phyloP scores from a whole-genome alignment of 2,888 invertebrate genomes.

The Cotesia congregata region DNA sequence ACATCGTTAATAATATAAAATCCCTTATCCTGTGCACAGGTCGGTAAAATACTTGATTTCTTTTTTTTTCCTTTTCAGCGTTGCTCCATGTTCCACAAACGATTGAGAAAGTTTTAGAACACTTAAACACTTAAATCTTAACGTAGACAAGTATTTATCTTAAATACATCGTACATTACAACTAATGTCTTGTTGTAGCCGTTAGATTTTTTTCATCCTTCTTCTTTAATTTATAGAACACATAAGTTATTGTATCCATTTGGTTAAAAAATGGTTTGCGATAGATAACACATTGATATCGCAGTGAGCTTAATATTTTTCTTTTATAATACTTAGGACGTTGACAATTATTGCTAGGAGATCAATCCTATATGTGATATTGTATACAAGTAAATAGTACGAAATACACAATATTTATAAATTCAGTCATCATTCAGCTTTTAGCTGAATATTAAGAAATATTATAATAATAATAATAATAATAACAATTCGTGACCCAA shows the following conservation, averaged over 20 bases:
- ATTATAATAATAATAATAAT: neutral
- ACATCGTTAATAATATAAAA: constrained; percentile 36
- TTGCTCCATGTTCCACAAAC: neutral
- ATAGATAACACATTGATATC: constrained; percentile 3
- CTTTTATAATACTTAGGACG: constrained; percentile 14
- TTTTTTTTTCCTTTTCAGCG: neutral
- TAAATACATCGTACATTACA: constrained; percentile 45
- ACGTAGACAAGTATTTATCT: constrained; percentile 32
- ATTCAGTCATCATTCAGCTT: constrained; percentile 11
- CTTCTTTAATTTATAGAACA: constrained; percentile 42
- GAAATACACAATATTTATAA: constrained; percentile 15
- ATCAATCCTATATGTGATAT: neutral
- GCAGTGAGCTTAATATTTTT: neutral
- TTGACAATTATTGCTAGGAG: constrained; percentile 29
- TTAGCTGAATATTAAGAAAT: neutral
- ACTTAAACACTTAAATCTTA: constrained; percentile 33
- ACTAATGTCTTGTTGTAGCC: constrained; percentile 41
- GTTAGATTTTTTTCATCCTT: neutral
- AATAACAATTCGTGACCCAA: too few species aligned
- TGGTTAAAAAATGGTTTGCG: constrained; percentile 10
- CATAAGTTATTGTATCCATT: constrained; percentile 50
- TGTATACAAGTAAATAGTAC: neutral
- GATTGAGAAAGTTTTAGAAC: constrained; percentile 27
- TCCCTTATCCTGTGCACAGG: constrained; percentile 18
- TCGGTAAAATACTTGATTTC: constrained; percentile 37